A percentile compares a stretch with the other conserved stretches of the same genome.
Evolutionary conservation across 2,888 invertebrate species (phyloP).

Genomic region (Nasonovia ribisnigri): DNA sequence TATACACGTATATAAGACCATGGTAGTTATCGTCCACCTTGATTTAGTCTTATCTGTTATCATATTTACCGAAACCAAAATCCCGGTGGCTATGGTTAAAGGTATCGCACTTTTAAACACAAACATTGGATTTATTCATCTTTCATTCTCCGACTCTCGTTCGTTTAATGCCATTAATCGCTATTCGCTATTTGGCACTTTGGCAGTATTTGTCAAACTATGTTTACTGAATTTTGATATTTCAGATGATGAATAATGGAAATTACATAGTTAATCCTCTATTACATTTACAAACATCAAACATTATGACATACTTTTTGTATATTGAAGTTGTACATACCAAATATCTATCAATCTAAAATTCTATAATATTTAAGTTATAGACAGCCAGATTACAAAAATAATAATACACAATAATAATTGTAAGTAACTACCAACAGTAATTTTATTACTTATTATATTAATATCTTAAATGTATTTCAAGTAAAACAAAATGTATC

Average conservation of each 20-base stretch:
- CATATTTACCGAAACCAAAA: conserved; percentile 10
- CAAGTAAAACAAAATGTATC: conserved; percentile 35
- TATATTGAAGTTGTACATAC: not conserved
- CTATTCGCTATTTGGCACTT: too few species aligned
- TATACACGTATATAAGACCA: too few species aligned
- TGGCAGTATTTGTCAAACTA: not conserved
- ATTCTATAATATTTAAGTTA: not conserved
- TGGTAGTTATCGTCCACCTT: too few species aligned
- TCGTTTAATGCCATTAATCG: too few species aligned
- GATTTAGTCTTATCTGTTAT: conserved; percentile 35
- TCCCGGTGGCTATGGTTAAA: not conserved
- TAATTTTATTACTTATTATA: not conserved
- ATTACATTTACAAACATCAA: not conserved
- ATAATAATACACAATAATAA: not conserved
- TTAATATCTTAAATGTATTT: not conserved
- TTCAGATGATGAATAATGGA: not conserved
- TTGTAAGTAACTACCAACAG: not conserved
- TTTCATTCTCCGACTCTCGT: not conserved
- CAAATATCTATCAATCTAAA: not conserved
- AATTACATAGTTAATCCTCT: not conserved
- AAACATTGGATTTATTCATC: not conserved
- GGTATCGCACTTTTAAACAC: not conserved
- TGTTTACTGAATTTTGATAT: not conserved
- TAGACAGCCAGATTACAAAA: not conserved
- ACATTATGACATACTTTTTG: not conserved